These are phyloP conservation scores for Punctoribates punctum DNA, from an alignment of 2,888 invertebrate genomes.

Conservation along the genomic window DNA sequence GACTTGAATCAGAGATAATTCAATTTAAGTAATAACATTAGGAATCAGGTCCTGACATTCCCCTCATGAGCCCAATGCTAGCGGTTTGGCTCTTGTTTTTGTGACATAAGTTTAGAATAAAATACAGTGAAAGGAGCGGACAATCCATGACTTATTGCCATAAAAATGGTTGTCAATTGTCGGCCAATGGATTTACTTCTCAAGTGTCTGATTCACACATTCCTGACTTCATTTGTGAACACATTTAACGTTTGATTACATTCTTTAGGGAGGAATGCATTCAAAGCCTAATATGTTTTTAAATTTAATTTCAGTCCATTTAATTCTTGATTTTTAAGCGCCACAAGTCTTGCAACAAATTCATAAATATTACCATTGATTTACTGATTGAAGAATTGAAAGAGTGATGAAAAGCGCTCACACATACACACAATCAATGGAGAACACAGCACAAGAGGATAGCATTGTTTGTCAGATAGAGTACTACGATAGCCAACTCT, in stretches of 20 bases:
- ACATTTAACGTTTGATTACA: neutral
- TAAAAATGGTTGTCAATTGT: conserved; percentile 27
- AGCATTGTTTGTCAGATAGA: too few relatives aligned
- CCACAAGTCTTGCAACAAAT: conserved; percentile 3
- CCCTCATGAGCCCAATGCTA: neutral
- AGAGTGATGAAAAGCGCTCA: neutral
- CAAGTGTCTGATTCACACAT: conserved; percentile 1
- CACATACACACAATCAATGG: neutral
- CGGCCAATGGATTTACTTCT: neutral
- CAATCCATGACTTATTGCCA: neutral
- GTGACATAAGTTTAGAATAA: conserved; percentile 8
- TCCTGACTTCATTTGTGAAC: neutral
- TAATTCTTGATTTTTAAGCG: neutral
- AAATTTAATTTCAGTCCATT: neutral
- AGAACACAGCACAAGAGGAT: conserved; percentile 9
- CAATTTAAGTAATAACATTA: conserved; percentile 10
- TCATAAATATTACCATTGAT: conserved; percentile 9
- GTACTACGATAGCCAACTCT: neutral
- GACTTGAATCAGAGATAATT: conserved; percentile 12
- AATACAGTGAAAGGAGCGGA: neutral
- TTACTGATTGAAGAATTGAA: neutral
- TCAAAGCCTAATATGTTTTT: neutral
- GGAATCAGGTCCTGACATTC: neutral
- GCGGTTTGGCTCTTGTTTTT: neutral
- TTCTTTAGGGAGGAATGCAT: neutral